A percentile compares a stretch with the other conserved stretches of the same genome.
phyloP scores from a whole-genome alignment of 2,113 vertebrate genomes.

The Tyrannus savana region DNA sequence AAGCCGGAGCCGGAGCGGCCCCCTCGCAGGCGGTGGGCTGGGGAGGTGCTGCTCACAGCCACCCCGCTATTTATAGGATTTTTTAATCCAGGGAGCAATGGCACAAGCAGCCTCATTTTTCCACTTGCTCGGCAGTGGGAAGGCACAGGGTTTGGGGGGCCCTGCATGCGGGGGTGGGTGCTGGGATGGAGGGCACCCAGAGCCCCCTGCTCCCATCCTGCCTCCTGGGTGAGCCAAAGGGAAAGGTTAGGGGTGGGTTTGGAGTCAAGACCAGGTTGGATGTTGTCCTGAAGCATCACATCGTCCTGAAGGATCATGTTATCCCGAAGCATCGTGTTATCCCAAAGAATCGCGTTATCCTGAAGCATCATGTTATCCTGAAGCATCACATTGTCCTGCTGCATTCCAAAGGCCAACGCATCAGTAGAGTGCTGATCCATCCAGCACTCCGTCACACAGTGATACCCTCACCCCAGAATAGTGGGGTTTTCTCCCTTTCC shows the following conservation, averaged over 20 bases:
- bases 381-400: not conserved
- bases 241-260: accelerated
- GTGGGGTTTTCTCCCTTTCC: too few species aligned
- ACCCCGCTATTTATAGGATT: not conserved
- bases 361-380: not conserved
- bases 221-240: accelerated
- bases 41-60: not conserved
- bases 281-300: accelerated
- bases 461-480: accelerated
- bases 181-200: not conserved
- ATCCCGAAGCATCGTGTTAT: not conserved
- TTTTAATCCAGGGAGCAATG: not conserved
- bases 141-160: accelerated
- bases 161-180: not conserved
- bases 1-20: not conserved
- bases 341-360: accelerated
- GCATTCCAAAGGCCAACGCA: accelerated
- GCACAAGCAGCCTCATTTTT: not conserved
- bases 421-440: not conserved
- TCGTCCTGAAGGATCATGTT: not conserved
- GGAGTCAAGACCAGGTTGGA: accelerated
- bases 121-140: accelerated
- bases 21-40: not conserved
- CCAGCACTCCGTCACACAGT: accelerated
- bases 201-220: not conserved